Base-by-base conservation (phyloP, 2,888 invertebrate species). In the Eucriotettix oculatus region DNA sequence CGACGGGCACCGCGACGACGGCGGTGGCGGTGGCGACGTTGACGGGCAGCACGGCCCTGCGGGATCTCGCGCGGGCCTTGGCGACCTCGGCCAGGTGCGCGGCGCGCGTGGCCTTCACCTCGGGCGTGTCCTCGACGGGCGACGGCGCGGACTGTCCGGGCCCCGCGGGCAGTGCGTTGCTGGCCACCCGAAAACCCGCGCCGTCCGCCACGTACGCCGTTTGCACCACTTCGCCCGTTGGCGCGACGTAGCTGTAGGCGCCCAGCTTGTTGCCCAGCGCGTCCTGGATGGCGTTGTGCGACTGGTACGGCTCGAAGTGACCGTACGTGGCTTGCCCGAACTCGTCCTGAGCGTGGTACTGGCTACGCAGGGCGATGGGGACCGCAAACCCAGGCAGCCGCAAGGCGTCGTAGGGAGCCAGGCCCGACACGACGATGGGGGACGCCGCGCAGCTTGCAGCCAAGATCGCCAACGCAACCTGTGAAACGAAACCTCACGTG, bases 141-240 rank as follows among this genome's bases (percentile, higher is more conserved):
- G 61, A 54, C 54, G 62, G 61, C 48, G 16, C 61, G 65, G 66
- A 54, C 67, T 64, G 59, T 66, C 59, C 58, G 48, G 60, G 68
- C 14, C 63, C 68, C 41, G 67, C 67, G 58, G 70, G 70, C 29
- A 69, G 67, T 61, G 66, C 70, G 63, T 71, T 69, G 67, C 67
- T 67, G 59, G 68, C 69, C 53, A 69, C 71, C 59, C 68, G 68
- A 70, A 68, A 71, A 43, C 66, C 67, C 40, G 62, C 65, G 57
- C 65, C 67, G 63, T 68, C 71, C 57, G 71, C 71, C 59, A 68
- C 64, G 66, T 71, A 71, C 65, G 68, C 66, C 63, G 70, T 68
- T 44, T 53, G 68, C 65, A 65, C 68, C 64, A 64, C 58, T 52
- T 68, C 64, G 54, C 72, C 72, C 44, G 70, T 67, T 53, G 71